Percentiles rank a stretch among this genome's conserved stretches.
phyloP scores from a whole-genome alignment of 2,113 vertebrate species.

The Hypomesus transpacificus region DNA sequence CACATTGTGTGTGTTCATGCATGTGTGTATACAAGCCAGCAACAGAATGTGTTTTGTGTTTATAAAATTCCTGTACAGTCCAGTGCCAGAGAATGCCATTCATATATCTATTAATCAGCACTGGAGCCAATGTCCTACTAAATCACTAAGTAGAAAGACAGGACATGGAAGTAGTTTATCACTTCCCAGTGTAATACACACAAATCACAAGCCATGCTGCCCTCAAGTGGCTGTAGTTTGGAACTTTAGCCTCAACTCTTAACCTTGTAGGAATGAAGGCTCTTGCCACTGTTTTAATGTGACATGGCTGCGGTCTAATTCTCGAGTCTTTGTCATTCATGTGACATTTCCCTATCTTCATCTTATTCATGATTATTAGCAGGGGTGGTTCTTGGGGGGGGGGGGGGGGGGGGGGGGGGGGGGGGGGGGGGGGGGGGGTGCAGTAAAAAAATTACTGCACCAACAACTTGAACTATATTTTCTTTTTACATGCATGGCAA shows the following conservation, averaged over 20 bases:
- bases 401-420: too few relatives aligned
- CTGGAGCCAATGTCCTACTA: background rate
- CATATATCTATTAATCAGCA: background rate
- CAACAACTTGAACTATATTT: too few relatives aligned
- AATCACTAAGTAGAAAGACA: conserved; percentile 4
- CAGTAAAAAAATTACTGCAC: too few relatives aligned
- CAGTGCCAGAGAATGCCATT: background rate
- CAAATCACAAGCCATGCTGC: background rate
- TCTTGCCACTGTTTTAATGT: too few relatives aligned
- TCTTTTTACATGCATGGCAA: too few relatives aligned
- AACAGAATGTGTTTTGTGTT: background rate
- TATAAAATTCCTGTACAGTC: background rate
- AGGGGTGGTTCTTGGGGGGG: too few relatives aligned
- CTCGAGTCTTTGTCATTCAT: too few relatives aligned
- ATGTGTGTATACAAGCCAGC: background rate
- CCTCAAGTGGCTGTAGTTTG: conserved; percentile 10
- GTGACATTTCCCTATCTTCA: too few relatives aligned
- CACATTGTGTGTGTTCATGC: background rate
- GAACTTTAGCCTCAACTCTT: background rate
- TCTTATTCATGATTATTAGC: too few relatives aligned
- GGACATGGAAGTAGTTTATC: background rate
- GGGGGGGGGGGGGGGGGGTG: too few relatives aligned
- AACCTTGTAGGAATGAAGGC: too few relatives aligned
- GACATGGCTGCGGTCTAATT: too few relatives aligned
- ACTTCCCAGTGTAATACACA: background rate